Conservation (phyloP, 2,113 vertebrate genomes). For the Colinus virginianus region DNA sequence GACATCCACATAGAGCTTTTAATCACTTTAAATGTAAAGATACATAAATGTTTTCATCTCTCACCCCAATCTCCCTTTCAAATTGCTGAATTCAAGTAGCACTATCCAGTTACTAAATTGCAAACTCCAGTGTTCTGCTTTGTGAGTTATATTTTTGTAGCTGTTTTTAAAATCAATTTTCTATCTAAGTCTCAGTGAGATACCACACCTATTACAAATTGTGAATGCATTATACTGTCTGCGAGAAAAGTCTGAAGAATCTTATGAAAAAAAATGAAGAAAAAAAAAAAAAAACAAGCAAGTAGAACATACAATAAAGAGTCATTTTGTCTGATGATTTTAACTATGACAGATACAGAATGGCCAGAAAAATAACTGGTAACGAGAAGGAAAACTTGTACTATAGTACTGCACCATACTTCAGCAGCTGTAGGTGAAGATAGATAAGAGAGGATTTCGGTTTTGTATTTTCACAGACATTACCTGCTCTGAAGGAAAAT, state of each 20-base stretch:
- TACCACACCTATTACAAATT: slow-evolving; percentile 11
- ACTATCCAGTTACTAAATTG: slow-evolving; percentile 9
- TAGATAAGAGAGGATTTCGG: not conserved
- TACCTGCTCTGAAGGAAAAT: slow-evolving; percentile 6
- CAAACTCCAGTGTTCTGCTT: not conserved
- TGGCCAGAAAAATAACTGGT: not conserved
- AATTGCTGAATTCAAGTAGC: slow-evolving; percentile 16
- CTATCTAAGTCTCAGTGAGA: slow-evolving; percentile 27
- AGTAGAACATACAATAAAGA: not conserved
- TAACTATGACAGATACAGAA: not conserved
- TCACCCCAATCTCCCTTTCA: not conserved
- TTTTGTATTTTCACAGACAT: not conserved
- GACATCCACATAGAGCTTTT: not conserved
- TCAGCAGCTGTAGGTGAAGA: not conserved
- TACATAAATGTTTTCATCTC: slow-evolving; percentile 12
- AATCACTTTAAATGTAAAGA: slow-evolving; percentile 45
- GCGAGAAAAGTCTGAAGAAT: not conserved
- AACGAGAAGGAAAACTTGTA: not conserved
- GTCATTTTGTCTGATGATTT: slow-evolving; percentile 12
- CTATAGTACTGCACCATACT: not conserved
- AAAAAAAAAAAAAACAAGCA: not conserved
- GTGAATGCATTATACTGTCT: slow-evolving; percentile 12
- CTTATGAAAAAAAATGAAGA: not conserved
- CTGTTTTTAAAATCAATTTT: slow-evolving; percentile 66
- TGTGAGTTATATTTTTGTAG: slow-evolving; percentile 29